Conservation (phyloP, 2,113 vertebrate genomes). For the Tachuris rubrigastra region DNA sequence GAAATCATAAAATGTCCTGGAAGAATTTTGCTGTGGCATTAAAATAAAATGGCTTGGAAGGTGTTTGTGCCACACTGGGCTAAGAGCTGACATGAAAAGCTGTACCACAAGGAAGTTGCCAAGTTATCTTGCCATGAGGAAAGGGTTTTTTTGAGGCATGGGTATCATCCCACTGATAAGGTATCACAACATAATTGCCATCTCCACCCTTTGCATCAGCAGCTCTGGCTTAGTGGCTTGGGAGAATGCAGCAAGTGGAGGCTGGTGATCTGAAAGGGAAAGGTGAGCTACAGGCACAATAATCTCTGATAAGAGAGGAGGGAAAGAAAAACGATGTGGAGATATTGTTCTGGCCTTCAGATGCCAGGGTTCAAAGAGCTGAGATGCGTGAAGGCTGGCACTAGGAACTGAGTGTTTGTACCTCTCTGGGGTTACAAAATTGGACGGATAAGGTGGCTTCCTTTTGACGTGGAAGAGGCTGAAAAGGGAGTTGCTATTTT, state of each 20-base stretch:
- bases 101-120: constrained; percentile 31
- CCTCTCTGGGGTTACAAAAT: constrained; percentile 61
- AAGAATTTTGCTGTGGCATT: neutral
- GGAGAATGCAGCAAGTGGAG: constrained; percentile 12
- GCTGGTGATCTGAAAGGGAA: constrained; percentile 34
- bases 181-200: constrained; percentile 31
- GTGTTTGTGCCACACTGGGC: neutral
- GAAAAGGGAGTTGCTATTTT: constrained; percentile 74
- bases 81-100: neutral
- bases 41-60: neutral
- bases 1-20: neutral
- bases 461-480: constrained; percentile 70
- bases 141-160: neutral
- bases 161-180: constrained; percentile 38
- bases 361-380: constrained; percentile 21
- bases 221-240: neutral
- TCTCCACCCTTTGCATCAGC: constrained; percentile 32
- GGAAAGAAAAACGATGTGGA: neutral
- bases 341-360: constrained; percentile 1
- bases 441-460: constrained; percentile 71
- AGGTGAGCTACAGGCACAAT: constrained; percentile 29
- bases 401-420: constrained; percentile 75
- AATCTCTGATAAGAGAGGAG: neutral
- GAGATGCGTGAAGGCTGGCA: constrained; percentile 36
- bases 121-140: neutral